Percentiles rank a stretch among this genome's conserved stretches.
These are phyloP conservation scores for Syngnathus typhle DNA, from an alignment of 2,113 vertebrate species.

Conservation along the genomic window DNA sequence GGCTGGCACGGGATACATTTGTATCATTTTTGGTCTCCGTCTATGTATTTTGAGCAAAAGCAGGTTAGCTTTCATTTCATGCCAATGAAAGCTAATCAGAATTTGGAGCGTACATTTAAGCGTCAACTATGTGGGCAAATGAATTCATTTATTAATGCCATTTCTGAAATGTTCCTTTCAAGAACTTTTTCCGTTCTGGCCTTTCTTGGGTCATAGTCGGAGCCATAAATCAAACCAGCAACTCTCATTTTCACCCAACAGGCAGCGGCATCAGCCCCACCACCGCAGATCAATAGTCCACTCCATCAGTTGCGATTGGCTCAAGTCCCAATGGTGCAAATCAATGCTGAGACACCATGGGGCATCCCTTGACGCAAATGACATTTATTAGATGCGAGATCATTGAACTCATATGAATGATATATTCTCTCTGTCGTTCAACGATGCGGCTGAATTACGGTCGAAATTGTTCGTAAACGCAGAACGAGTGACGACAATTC, in stretches of 20 bases:
- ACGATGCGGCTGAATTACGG: neutral
- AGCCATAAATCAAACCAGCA: slow-evolving; percentile 38
- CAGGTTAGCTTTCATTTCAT: neutral
- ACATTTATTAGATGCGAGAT: neutral
- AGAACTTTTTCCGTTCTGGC: slow-evolving; percentile 6
- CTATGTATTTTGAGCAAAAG: neutral
- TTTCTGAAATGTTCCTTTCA: neutral
- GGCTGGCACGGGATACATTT: slow-evolving; percentile 17
- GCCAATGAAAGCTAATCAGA: neutral
- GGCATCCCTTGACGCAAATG: slow-evolving; percentile 15
- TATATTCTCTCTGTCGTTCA: neutral
- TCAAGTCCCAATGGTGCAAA: slow-evolving; percentile 17
- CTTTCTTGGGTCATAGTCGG: slow-evolving; percentile 6
- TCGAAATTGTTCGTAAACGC: neutral
- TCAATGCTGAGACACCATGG: slow-evolving; percentile 18
- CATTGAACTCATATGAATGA: neutral
- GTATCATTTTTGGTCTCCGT: neutral
- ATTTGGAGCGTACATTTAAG: too few species aligned
- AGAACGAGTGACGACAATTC: slow-evolving; percentile 11
- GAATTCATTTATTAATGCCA: neutral
- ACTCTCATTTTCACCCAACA: slow-evolving; percentile 41
- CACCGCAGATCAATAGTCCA: slow-evolving; percentile 29
- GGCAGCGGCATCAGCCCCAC: slow-evolving; percentile 27
- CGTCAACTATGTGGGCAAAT: too few species aligned
- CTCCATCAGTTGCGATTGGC: slow-evolving; percentile 24